Percentiles rank a stretch among this genome's conserved stretches.
Evolutionary conservation across 2,888 invertebrate species (phyloP).

Genomic region (Pachycephus smyrnensis): DNA sequence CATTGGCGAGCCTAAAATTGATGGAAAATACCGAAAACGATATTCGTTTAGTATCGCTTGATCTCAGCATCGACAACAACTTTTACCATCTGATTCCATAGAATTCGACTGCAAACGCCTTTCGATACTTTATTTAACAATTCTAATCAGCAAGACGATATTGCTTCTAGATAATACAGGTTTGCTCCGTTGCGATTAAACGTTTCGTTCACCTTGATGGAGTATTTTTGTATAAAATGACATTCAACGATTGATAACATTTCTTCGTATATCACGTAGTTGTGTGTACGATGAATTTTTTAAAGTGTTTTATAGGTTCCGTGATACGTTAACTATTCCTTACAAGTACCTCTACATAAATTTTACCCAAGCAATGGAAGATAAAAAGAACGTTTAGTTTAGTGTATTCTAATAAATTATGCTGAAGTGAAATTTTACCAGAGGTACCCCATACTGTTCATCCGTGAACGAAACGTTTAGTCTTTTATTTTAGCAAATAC

Average conservation of each 20-base stretch:
- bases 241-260: neutral
- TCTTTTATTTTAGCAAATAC: neutral
- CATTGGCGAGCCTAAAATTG: slow-evolving; percentile 79
- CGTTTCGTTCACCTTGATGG: neutral
- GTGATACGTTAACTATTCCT: neutral
- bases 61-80: neutral
- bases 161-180: neutral
- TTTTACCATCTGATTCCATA: neutral
- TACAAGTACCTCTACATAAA: neutral
- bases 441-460: neutral
- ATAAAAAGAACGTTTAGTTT: neutral
- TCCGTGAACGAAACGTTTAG: neutral
- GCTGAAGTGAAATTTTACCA: neutral
- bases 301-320: neutral
- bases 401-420: neutral
- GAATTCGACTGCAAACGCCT: neutral
- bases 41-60: neutral
- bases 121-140: neutral
- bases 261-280: neutral
- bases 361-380: neutral
- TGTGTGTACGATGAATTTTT: neutral
- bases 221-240: neutral
- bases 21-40: slow-evolving; percentile 17
- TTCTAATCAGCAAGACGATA: neutral
- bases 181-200: neutral